Evolutionary conservation across 2,888 invertebrate species (phyloP), one percentile per base, ranked within the genome.

Genomic region (Cephus runcator): DNA sequence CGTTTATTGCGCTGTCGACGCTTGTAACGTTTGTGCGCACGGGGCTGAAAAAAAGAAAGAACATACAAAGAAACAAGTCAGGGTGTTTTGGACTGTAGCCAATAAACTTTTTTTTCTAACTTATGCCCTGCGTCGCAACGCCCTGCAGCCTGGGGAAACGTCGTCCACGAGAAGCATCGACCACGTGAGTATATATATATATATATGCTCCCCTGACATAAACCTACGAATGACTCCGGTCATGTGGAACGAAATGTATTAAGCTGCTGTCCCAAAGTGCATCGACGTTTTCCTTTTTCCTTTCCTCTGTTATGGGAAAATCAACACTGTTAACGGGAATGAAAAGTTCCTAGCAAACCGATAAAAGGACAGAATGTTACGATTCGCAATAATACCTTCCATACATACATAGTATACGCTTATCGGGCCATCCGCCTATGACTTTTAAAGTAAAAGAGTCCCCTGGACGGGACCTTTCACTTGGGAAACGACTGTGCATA

Each of bases 61-160:
- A 56, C 23, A 23, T 56, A 23, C 56, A 56, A 9, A 56, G 23
- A 56, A 56, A 23, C 56, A 56, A 56, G 56, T 56, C 56, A 23
- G 56, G 56, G 23, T 23, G 9, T 56, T 56, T 80, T 82, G 82
- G 81, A 81, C 77, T 34, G 71, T 69, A 69, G 80, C 81, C 83
- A 82, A 77, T 80, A 73, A 79, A 81, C 73, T 81, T 82, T 77
- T 79, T 82, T 79, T 77, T 79, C 35, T 76, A 76, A 80, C 76
- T 78, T 79, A 77, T 79, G 35, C 75, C 73, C 81, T 71, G 76
- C 74, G 69, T 79, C 75, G 68, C 75, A 71, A 34, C 33, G 12
- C 71, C 34, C 33, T 31, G 71, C 12, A 34, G 71, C 71, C 33
- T 23, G 56, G 23, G 9, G 2, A 9, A 23, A 23, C 56, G 71